These are phyloP conservation scores for Dynastes grantii DNA, from an alignment of 2,888 invertebrate genomes.

Conservation along the genomic window DNA sequence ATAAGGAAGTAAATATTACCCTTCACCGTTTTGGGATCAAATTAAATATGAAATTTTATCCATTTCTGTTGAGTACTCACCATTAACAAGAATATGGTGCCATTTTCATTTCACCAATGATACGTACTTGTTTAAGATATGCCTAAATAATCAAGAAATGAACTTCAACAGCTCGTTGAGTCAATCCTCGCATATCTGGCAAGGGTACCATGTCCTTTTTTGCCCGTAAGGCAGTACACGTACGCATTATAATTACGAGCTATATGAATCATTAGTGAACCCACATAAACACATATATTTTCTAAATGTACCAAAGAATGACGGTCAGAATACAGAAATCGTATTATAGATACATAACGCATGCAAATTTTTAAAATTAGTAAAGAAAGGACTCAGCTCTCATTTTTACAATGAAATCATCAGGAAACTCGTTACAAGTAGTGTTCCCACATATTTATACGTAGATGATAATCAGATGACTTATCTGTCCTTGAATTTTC, in stretches of 20 bases:
- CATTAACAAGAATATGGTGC: too few species aligned
- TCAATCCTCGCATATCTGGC: too few species aligned
- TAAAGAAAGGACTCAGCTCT: background rate
- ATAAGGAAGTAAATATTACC: too few species aligned
- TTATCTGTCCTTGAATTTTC: conserved; percentile 35
- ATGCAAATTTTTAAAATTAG: conserved; percentile 4
- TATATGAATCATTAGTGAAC: background rate
- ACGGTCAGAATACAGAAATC: background rate
- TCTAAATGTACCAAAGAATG: conserved; percentile 5
- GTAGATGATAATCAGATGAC: conserved; percentile 36
- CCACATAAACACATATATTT: conserved; percentile 2
- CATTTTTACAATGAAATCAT: conserved; percentile 34
- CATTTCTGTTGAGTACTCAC: too few species aligned
- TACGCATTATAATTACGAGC: background rate
- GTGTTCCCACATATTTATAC: conserved; percentile 20
- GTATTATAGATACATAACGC: background rate
- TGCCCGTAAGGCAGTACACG: background rate
- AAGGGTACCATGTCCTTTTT: background rate
- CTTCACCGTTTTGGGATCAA: too few species aligned
- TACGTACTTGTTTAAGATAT: too few species aligned
- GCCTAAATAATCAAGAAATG: too few species aligned
- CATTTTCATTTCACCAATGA: too few species aligned
- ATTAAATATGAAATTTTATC: too few species aligned
- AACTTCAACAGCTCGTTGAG: too few species aligned
- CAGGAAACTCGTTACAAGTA: conserved; percentile 14